Evolutionary conservation across 1,140 invertebrate species (phyloP).

Genomic region (Drosophila simulans): DNA sequence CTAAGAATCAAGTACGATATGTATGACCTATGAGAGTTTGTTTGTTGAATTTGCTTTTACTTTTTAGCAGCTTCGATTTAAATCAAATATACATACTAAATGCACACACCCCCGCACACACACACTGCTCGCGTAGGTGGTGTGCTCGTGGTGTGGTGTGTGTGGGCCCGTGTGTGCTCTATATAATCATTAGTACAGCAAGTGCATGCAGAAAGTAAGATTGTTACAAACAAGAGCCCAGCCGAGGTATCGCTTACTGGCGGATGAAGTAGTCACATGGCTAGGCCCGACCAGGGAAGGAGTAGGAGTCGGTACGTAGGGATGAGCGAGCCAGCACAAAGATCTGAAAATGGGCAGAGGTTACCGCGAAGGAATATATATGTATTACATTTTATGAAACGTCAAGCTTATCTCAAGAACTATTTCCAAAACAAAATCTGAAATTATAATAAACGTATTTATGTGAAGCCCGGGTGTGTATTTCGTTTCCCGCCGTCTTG

Average conservation of each 20-base stretch:
- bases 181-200: constrained; percentile 70
- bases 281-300: constrained; percentile 10
- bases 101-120: constrained; percentile 36
- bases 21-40: constrained; percentile 54
- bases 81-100: constrained; percentile 75
- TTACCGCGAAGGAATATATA: constrained; percentile 51
- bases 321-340: constrained; percentile 23
- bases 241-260: constrained; percentile 14
- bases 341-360: constrained; percentile 28
- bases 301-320: not conserved
- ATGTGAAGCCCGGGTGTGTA: constrained; percentile 57
- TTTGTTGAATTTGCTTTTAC: constrained; percentile 80
- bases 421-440: constrained; percentile 78
- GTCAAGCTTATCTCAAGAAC: constrained; percentile 82
- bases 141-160: constrained; percentile 7
- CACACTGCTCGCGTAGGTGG: not conserved
- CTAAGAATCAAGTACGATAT: constrained; percentile 39
- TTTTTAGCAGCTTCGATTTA: constrained; percentile 81
- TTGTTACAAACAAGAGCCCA: constrained; percentile 32
- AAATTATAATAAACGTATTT: constrained; percentile 83
- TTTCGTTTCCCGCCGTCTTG: not conserved
- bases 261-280: constrained; percentile 5
- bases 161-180: constrained; percentile 42
- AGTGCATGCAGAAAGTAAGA: constrained; percentile 33
- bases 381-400: constrained; percentile 81